Conservation (phyloP, 2,888 invertebrate genomes). For the Nomada fabriciana region DNA sequence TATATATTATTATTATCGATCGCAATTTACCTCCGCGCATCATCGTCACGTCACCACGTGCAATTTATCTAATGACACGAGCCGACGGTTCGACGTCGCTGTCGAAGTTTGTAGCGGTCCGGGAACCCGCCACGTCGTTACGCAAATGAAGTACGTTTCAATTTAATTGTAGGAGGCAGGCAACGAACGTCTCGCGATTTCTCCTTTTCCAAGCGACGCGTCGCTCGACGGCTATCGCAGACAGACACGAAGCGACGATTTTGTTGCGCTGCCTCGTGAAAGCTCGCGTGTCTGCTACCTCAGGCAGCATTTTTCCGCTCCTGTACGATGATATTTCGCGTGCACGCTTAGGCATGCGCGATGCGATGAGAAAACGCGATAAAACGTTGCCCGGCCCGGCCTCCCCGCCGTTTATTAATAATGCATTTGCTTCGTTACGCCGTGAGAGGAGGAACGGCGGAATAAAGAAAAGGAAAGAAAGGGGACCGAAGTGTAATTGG, state of each 20-base stretch:
- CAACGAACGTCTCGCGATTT: slow-evolving; percentile 26
- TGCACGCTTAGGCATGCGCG: slow-evolving; percentile 35
- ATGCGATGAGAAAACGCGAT: slow-evolving; percentile 34
- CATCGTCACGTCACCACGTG: too few relatives aligned
- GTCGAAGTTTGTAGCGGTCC: background rate
- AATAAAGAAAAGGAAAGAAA: background rate
- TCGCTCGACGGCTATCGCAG: background rate
- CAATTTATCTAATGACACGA: slow-evolving; percentile 16
- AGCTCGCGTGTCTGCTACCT: slow-evolving; percentile 53
- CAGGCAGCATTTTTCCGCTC: slow-evolving; percentile 38
- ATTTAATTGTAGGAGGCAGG: slow-evolving; percentile 24
- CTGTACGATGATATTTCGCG: slow-evolving; percentile 46
- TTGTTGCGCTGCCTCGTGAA: slow-evolving; percentile 45
- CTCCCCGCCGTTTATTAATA: slow-evolving; percentile 46
- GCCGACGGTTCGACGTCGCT: background rate
- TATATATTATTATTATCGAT: too few relatives aligned
- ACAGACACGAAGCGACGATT: slow-evolving; percentile 12
- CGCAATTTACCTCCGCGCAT: too few relatives aligned
- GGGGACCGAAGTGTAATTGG: background rate
- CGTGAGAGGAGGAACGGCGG: background rate
- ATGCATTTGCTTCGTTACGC: slow-evolving; percentile 44
- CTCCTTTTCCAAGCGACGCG: slow-evolving; percentile 31
- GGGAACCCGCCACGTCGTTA: slow-evolving; percentile 4
- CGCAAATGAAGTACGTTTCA: slow-evolving; percentile 31
- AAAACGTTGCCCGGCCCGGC: background rate